Conservation (phyloP, 2,113 vertebrate genomes). For the Neopipo cinnamomea region DNA sequence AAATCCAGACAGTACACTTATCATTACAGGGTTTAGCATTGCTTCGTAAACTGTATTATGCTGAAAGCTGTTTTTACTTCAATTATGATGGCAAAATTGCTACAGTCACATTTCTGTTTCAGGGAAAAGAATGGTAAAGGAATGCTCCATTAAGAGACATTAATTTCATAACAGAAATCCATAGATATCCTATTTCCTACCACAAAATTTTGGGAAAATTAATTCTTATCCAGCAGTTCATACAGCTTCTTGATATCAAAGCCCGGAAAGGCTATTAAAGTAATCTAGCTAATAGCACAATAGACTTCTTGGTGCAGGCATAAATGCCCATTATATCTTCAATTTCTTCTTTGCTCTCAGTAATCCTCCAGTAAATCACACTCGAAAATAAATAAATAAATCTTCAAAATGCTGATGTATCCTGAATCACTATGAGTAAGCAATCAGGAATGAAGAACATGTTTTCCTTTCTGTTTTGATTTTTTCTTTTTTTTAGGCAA, state of each 20-base stretch:
- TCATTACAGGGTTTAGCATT: neutral
- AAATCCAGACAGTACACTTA: neutral
- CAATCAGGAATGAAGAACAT: neutral
- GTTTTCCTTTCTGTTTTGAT: neutral
- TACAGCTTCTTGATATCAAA: slow-evolving; percentile 45
- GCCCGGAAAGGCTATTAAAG: slow-evolving; percentile 46
- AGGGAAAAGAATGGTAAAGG: neutral
- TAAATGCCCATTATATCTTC: slow-evolving; percentile 41
- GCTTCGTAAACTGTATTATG: neutral
- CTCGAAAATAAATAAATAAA: neutral
- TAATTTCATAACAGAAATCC: neutral
- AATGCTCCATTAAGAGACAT: neutral
- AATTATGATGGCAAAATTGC: neutral
- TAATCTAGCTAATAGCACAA: slow-evolving; percentile 54
- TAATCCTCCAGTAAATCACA: slow-evolving; percentile 17
- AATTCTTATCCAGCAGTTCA: neutral
- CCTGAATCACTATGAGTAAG: neutral
- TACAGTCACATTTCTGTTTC: neutral
- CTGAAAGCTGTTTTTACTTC: neutral
- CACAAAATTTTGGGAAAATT: slow-evolving; percentile 24
- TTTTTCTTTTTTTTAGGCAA: neutral
- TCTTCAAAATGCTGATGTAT: neutral
- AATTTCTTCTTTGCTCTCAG: slow-evolving; percentile 17
- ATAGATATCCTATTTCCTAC: neutral
- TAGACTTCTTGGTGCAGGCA: slow-evolving; percentile 28